Evolutionary conservation across 2,113 vertebrate species (phyloP), one percentile per base, ranked within the genome.

Genomic region (Siniperca knerii): DNA sequence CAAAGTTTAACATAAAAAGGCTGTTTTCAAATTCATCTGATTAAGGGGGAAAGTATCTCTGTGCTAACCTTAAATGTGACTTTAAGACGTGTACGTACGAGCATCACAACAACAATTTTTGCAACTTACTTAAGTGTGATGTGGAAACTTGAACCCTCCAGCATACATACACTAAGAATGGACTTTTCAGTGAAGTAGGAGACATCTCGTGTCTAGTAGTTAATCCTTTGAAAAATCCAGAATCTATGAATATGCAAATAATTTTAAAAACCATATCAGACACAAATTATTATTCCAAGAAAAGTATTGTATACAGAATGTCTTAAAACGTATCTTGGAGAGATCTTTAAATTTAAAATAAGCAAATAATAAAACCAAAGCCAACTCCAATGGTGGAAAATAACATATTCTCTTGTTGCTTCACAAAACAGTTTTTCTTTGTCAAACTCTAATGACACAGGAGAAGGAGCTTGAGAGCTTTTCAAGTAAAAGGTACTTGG

Each of bases 401-500:
- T 7, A 21, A 61, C 6, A 54, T 15, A 65, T 50, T 60, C 11
- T 72, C 13, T 37, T 46, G 10, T 1, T 79, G 54, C 54, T 61
- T 78, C 21, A 29, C 13, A 29, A 52, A 62, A 33, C 13, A 40
- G 1, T 46, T 46, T 46, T 46, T 13, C 35, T 78, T 75, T 72
- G 23, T 72, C 29, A 74, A 52, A 69, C 37, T 71, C 15, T 50
- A 3, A 50, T n/a, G 16, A 74, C 46, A 78, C 42, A 13, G 60
- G 20, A 8, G n/a, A 67, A 55, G 3, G 18, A 62, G 18, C 50
- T n/a, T 68, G 18, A 77, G 87, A 84, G 75, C 60, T 68, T 81
- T 89, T 60, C 25, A 57, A 75, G 40, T n/a, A 57, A 77, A 73
- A 57, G 29, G 18, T 25, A 61, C 52, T 72, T 82, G 52, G 57